Evolutionary conservation across 2,797 vertebrate species (phyloP).

Genomic region (Spondyliosoma cantharus): DNA sequence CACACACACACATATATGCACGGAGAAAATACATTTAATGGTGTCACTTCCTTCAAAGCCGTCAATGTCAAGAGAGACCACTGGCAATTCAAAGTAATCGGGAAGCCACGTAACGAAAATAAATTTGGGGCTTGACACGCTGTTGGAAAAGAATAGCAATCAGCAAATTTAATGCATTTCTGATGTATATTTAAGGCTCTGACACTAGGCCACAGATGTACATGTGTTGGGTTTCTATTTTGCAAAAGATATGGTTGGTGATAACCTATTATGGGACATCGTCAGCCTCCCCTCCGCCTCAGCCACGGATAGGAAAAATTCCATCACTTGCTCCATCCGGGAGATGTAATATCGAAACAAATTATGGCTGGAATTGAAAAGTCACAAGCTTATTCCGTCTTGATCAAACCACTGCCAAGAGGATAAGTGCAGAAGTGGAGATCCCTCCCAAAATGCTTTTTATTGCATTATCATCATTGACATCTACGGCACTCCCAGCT

Average conservation of each 20-base stretch:
- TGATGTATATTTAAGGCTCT: constrained; percentile 97
- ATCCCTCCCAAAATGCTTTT: constrained; percentile 91
- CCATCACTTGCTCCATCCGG: constrained; percentile 94
- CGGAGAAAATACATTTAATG: constrained; percentile 76
- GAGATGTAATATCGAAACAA: constrained; percentile 99
- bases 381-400: constrained; percentile 98
- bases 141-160: constrained; percentile 96
- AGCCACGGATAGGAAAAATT: constrained; percentile 90
- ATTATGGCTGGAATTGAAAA: constrained; percentile 99
- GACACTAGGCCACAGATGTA: constrained; percentile 99
- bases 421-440: constrained; percentile 94
- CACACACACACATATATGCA: constrained; percentile 63
- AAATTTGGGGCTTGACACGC: constrained; percentile 90
- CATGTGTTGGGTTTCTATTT: constrained; percentile 99
- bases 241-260: constrained; percentile 94
- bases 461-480: constrained; percentile 96
- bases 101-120: constrained; percentile 86
- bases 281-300: constrained; percentile 85
- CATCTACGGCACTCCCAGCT: constrained; percentile 86
- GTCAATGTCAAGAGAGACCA: constrained; percentile 86
- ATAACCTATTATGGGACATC: constrained; percentile 98
- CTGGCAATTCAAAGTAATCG: constrained; percentile 94
- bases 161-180: constrained; percentile 99
- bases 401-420: constrained; percentile 98
- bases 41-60: constrained; percentile 83